Conservation (phyloP, 2,888 invertebrate species). For the Protula sp. region DNA sequence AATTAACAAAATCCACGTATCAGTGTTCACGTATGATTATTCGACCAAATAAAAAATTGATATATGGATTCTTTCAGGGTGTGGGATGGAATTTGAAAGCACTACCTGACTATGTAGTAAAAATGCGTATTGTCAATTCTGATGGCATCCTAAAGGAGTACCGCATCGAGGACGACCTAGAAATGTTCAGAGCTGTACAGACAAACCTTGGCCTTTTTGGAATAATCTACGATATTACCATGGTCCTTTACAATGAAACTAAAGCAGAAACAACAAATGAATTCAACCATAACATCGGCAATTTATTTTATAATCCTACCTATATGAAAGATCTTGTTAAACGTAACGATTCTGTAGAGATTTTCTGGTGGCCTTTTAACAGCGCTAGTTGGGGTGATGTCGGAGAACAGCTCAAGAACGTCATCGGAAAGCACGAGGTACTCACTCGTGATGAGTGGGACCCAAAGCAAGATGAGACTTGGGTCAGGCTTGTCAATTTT, state of each 20-base stretch:
- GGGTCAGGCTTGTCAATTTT: no score
- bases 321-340: neutral
- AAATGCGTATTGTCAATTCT: neutral
- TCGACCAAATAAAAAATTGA: no score
- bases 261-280: neutral
- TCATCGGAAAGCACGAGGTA: neutral
- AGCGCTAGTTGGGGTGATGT: neutral
- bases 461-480: neutral
- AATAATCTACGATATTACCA: neutral
- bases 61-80: no score
- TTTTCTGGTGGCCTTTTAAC: neutral
- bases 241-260: neutral
- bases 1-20: no score
- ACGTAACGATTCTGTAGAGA: neutral
- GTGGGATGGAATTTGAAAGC: neutral
- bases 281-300: neutral
- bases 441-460: neutral
- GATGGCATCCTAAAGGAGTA: neutral
- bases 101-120: constrained; percentile 1
- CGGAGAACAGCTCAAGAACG: no score
- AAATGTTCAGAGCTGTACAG: neutral
- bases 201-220: neutral
- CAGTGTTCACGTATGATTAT: no score
- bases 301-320: neutral
- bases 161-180: neutral